Evolutionary conservation across 2,888 invertebrate genomes (phyloP), one percentile per base, ranked within the genome.

Genomic region (Pristionchus arcanus): DNA sequence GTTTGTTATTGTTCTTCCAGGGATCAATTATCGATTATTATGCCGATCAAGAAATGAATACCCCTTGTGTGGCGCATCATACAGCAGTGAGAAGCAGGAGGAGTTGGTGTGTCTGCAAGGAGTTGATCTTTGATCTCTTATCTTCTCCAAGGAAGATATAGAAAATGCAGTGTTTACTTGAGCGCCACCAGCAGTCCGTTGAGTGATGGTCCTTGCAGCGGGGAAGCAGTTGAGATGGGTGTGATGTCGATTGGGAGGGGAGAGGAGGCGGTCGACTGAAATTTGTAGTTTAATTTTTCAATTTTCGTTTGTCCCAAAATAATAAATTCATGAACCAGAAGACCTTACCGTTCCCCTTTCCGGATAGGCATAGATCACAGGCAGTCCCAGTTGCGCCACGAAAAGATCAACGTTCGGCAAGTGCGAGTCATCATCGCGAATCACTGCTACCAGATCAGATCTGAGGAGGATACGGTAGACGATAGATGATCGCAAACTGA

Each of bases 331-430:
- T 59, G 19, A 25, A 25, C 21, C n/a, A 25, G 63, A n/a, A n/a
- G 2, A n/a, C 7, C 31, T 9, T 49, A 74, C 87, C 37, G 28
- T 74, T 34, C 55, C 37, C 55, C 74, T 34, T 15, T 88, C 87
- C 2, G 89, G 89, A 86, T 91, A 94, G 0, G 94, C 93, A 90
- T 93, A 93, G 74, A 94, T 90, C 77, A 92, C 91, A 25, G 94
- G 94, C 2, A 94, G 88, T 31, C 91, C 87, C n/a, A 94, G 90
- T 83, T 93, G 93, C 5, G 90, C 77, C 34, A 92, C 91, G 37
- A 94, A 93, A 31, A 92, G 90, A 88, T 94, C 93, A 2, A 93
- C 92, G 90, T 94, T 94, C 66, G 94, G 94, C 89, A 94, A 90
- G 89, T 92, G 91, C 0, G 93, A 91, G 1, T 91, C 90, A 90